These are phyloP conservation scores for Enteromius trimaculatus DNA, from an alignment of 2,797 vertebrate genomes.

Conservation along the genomic window DNA sequence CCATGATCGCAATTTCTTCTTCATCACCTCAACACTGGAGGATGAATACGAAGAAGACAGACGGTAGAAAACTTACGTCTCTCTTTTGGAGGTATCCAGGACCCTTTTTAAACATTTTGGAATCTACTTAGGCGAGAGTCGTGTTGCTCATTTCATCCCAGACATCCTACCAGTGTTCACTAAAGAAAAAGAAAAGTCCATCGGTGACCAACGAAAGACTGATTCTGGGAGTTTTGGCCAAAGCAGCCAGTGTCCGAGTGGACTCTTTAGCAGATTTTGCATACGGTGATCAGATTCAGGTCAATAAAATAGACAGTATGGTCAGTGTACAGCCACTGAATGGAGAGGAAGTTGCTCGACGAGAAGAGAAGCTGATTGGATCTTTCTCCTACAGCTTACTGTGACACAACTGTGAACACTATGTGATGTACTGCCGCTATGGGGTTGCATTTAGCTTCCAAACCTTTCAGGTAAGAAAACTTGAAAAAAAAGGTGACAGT, in stretches of 20 bases:
- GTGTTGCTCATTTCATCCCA: constrained; percentile 92
- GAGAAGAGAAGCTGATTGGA: constrained; percentile 89
- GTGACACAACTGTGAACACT: constrained; percentile 99
- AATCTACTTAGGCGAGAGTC: constrained; percentile 91
- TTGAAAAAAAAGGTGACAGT: neutral
- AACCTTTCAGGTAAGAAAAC: constrained; percentile 87
- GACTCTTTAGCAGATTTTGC: constrained; percentile 91
- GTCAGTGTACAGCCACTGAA: constrained; percentile 80
- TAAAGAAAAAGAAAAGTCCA: constrained; percentile 72
- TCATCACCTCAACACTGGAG: constrained; percentile 58
- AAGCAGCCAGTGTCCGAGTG: constrained; percentile 88
- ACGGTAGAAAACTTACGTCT: constrained; percentile 59
- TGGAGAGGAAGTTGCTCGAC: constrained; percentile 83
- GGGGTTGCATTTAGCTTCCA: constrained; percentile 89
- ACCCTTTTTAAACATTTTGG: constrained; percentile 94
- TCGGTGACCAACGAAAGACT: constrained; percentile 90
- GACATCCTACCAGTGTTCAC: constrained; percentile 88
- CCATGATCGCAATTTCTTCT: constrained; percentile 77
- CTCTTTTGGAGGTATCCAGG: constrained; percentile 86
- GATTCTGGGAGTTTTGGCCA: constrained; percentile 85
- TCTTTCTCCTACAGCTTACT: constrained; percentile 87
- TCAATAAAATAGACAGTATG: constrained; percentile 87
- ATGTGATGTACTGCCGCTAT: constrained; percentile 94
- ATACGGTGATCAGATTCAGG: constrained; percentile 86
- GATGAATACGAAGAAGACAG: constrained; percentile 59